Evolutionary conservation across 2,888 invertebrate species (phyloP), one percentile per base, ranked within the genome.

Genomic region (Eilema depressum): DNA sequence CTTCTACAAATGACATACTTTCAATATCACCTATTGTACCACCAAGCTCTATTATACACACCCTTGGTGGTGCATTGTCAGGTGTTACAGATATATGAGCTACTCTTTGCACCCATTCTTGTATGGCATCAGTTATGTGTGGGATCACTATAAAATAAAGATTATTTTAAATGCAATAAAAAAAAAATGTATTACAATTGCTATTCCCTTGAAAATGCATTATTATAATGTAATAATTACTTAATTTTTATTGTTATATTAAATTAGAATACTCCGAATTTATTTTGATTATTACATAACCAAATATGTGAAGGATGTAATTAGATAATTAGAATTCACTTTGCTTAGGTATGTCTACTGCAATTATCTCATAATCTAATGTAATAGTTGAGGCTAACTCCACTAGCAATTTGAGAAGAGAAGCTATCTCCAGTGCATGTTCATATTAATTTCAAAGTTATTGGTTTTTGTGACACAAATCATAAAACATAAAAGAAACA

Each of bases 1-100:
- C 99, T 93, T 99, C 99, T 1, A 99, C 98, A 92, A 99, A 99
- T 0, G 99, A 98, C 99, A 99, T 99, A 75, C 99, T 99, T 93
- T 99, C 99, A 81, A 99, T 99, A 88, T 99, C 99, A 69, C 99
- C 99, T 79, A 99, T 98, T 0, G 99, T 99, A 12, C 99, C 99
- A 63, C 99, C 99, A 60, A 99, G 96, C 95, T 99, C 98, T 67
- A 99, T 96, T 75, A 98, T 98, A 88, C 98, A 98, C 0, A 98
- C 98, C 96, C 97, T 95, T 3, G 97, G 97, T 61, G 96, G 95
- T 60, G 96, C 96, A 63, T 96, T 96, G 69, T 94, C 93, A 63
- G 97, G 96, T 83, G 97, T 97, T 0, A 99, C 99, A 0, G 99
- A 98, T 68, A 97, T 97, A 78, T 97, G 96, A 0, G 99, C 98